Percentiles rank a stretch among this genome's conserved stretches.
Conservation (phyloP, 2,113 vertebrate species). For the Cygnus buccinator region DNA sequence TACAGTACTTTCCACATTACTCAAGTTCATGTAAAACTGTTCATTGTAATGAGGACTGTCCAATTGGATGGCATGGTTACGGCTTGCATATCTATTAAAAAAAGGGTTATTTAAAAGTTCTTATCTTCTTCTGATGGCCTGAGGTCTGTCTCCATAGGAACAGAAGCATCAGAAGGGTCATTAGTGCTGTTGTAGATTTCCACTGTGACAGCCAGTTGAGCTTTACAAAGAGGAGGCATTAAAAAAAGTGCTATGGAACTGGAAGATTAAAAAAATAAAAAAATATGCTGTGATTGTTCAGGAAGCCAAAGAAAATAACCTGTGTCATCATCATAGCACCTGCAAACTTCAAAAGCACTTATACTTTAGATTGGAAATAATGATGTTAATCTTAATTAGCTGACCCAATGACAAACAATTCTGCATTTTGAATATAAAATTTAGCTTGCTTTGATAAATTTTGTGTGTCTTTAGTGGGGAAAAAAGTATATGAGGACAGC, state of each 20-base stretch:
- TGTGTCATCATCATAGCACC: neutral
- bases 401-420: neutral
- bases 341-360: neutral
- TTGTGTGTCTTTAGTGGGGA: neutral
- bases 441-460: neutral
- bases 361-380: neutral
- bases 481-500: neutral
- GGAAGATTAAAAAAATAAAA: neutral
- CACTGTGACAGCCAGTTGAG: neutral
- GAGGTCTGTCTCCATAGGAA: conserved; percentile 24
- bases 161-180: neutral
- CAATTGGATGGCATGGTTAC: neutral
- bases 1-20: neutral
- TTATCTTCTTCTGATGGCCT: neutral
- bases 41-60: neutral
- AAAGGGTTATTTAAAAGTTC: neutral
- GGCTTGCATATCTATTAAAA: neutral
- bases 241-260: neutral
- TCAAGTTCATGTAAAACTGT: neutral
- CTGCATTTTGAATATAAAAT: neutral
- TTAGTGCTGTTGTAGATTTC: neutral
- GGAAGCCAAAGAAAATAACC: neutral
- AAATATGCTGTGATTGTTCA: neutral
- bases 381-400: neutral
- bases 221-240: neutral